phyloP scores from a whole-genome alignment of 2,888 invertebrate species.

The Drosophila falleni region DNA sequence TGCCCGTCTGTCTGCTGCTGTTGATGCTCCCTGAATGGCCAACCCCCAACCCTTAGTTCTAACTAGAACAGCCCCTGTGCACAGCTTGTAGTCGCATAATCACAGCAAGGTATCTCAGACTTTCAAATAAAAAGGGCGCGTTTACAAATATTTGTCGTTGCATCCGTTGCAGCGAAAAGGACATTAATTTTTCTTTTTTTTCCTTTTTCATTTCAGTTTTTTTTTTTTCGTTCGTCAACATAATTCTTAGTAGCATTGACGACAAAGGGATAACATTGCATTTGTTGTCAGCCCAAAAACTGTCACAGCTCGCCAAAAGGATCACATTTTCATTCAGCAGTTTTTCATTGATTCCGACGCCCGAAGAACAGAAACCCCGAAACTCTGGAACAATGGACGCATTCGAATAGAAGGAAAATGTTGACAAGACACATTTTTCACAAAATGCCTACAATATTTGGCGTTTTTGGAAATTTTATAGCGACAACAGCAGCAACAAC shows the following conservation, averaged over 20 bases:
- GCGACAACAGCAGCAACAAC: slow-evolving; percentile 46
- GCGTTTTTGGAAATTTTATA: slow-evolving; percentile 69
- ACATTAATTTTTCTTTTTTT: slow-evolving; percentile 56
- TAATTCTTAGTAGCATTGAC: slow-evolving; percentile 76
- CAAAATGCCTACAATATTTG: slow-evolving; percentile 72
- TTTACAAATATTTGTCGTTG: slow-evolving; percentile 79
- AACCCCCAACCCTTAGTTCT: slow-evolving; percentile 14
- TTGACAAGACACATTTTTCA: slow-evolving; percentile 75
- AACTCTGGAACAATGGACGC: slow-evolving; percentile 63
- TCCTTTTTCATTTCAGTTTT: slow-evolving; percentile 7
- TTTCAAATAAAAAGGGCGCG: slow-evolving; percentile 72
- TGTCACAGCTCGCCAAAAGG: slow-evolving; percentile 73
- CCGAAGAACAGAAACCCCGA: slow-evolving; percentile 1
- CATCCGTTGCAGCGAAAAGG: slow-evolving; percentile 72
- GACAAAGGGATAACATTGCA: slow-evolving; percentile 82
- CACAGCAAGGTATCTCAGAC: slow-evolving; percentile 49
- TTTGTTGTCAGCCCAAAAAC: slow-evolving; percentile 77
- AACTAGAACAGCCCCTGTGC: slow-evolving; percentile 26
- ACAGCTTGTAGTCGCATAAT: slow-evolving; percentile 55
- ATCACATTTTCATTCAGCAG: slow-evolving; percentile 73
- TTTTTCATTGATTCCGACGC: slow-evolving; percentile 73
- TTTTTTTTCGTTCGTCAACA: slow-evolving; percentile 54
- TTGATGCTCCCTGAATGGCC: slow-evolving; percentile 12
- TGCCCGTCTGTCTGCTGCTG: background rate
- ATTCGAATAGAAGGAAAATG: slow-evolving; percentile 74